Conservation (phyloP, 2,113 vertebrate genomes). For the Mungos mungo region DNA sequence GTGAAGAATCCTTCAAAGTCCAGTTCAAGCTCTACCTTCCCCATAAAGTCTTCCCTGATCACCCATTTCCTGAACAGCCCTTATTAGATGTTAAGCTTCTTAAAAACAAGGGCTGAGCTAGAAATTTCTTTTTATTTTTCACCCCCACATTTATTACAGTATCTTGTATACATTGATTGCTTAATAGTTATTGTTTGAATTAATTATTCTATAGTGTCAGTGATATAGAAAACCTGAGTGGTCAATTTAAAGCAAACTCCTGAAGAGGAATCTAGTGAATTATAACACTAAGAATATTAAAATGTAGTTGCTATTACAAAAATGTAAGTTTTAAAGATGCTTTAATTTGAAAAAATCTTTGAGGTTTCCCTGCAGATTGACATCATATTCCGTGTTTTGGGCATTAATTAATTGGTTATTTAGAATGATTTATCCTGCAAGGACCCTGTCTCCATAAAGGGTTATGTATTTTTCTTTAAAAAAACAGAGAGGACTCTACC, state of each 20-base stretch:
- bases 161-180: neutral
- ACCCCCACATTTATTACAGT: neutral
- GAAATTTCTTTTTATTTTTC: neutral
- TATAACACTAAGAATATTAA: neutral
- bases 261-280: neutral
- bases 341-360: neutral
- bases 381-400: neutral
- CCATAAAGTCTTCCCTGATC: neutral
- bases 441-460: neutral
- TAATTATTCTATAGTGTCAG: conserved; percentile 6
- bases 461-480: neutral
- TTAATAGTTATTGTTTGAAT: neutral
- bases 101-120: neutral
- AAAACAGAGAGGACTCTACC: neutral
- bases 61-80: neutral
- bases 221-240: neutral
- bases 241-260: neutral
- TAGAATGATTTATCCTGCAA: neutral
- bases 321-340: neutral
- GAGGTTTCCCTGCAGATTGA: neutral
- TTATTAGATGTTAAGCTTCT: neutral
- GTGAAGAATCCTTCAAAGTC: neutral
- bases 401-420: conserved; percentile 8
- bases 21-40: neutral
- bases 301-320: neutral